Percentiles rank a stretch among this genome's conserved stretches.
phyloP scores from a whole-genome alignment of 2,888 invertebrate species.

The Yponomeuta malinellus region DNA sequence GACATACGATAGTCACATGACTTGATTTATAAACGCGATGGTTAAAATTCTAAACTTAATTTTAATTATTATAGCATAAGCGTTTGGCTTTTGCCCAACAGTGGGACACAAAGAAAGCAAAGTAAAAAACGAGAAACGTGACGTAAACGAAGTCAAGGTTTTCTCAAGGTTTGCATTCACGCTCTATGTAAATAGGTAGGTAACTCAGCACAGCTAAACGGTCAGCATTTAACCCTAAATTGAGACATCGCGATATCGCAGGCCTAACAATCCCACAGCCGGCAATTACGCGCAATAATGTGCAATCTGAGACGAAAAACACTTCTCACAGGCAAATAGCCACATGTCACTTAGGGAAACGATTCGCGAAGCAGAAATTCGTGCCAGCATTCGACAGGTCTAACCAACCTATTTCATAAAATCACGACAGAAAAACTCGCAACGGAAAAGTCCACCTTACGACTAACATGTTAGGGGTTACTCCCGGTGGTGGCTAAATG shows the following conservation, averaged over 20 bases:
- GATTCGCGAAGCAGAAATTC: constrained; percentile 34
- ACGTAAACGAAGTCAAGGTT: background rate
- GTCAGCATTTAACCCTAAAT: background rate
- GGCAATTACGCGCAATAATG: background rate
- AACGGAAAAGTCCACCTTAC: background rate
- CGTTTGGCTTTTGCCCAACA: too few species aligned
- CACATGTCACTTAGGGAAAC: constrained; percentile 30
- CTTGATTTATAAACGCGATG: too few species aligned
- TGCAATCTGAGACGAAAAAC: background rate
- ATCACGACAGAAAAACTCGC: constrained; percentile 27
- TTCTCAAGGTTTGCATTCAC: background rate
- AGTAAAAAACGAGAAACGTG: too few species aligned
- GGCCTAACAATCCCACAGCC: background rate
- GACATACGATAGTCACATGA: too few species aligned
- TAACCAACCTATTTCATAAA: constrained; percentile 48
- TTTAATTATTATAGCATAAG: too few species aligned
- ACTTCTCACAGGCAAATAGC: constrained; percentile 15
- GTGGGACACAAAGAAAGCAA: too few species aligned
- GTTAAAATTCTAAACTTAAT: too few species aligned
- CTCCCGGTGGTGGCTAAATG: background rate
- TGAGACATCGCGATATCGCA: background rate
- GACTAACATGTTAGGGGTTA: background rate
- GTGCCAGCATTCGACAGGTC: constrained; percentile 45
- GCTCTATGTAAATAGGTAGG: background rate
- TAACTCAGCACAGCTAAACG: background rate